These are phyloP conservation scores for Patella pellucida DNA, from an alignment of 2,888 invertebrate genomes.

Conservation along the genomic window DNA sequence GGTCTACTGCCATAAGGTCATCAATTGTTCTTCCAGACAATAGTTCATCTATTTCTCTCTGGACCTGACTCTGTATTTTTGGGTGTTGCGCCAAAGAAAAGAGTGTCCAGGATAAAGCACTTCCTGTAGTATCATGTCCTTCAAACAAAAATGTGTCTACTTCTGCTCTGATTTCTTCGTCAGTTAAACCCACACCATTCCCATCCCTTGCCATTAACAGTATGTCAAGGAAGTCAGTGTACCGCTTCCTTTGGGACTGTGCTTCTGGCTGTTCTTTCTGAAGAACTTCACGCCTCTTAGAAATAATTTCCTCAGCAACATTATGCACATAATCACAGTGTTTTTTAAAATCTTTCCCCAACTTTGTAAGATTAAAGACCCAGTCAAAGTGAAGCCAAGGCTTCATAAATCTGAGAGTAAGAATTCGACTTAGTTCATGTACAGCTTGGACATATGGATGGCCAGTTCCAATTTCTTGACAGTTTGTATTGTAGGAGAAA, in stretches of 20 bases:
- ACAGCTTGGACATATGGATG: constrained; percentile 56
- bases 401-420: constrained; percentile 42
- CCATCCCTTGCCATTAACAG: background rate
- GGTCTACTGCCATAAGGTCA: constrained; percentile 56
- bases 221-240: constrained; percentile 1
- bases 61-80: constrained; percentile 47
- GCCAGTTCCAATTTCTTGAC: constrained; percentile 47
- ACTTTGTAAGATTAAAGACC: constrained; percentile 43
- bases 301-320: constrained; percentile 61
- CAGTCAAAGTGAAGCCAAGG: constrained; percentile 51
- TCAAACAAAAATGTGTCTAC: constrained; percentile 35
- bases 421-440: constrained; percentile 39
- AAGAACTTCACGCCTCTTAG: constrained; percentile 48
- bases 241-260: background rate
- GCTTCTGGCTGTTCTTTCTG: background rate
- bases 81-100: constrained; percentile 54
- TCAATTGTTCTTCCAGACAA: constrained; percentile 41
- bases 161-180: background rate
- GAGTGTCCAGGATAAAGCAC: constrained; percentile 58
- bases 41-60: constrained; percentile 53
- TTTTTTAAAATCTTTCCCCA: constrained; percentile 51
- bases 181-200: background rate
- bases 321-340: constrained; percentile 59
- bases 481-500: constrained; percentile 55
- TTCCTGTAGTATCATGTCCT: constrained; percentile 66